These are phyloP conservation scores for Physeter macrocephalus DNA, from an alignment of 2,113 vertebrate genomes.

Conservation along the genomic window DNA sequence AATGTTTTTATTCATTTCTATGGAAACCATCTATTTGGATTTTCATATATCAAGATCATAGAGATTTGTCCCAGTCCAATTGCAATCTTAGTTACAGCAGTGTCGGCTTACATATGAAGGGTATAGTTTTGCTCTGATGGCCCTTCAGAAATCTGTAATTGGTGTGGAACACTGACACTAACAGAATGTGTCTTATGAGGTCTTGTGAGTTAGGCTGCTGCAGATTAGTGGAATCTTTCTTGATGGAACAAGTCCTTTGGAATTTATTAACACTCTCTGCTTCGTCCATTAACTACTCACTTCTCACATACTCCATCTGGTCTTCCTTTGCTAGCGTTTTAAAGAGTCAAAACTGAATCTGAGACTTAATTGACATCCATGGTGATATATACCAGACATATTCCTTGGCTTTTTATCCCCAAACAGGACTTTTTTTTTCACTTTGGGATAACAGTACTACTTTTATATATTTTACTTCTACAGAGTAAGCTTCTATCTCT, in stretches of 20 bases:
- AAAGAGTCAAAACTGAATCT: slow-evolving; percentile 39
- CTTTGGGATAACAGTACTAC: neutral
- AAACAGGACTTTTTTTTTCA: neutral
- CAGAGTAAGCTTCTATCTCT: neutral
- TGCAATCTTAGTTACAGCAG: slow-evolving; percentile 86
- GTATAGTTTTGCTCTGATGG: slow-evolving; percentile 82
- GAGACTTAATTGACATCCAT: neutral
- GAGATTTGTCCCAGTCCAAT: slow-evolving; percentile 88
- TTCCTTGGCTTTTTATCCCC: neutral
- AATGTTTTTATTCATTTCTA: slow-evolving; percentile 88
- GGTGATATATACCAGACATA: neutral
- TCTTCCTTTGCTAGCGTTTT: slow-evolving; percentile 32
- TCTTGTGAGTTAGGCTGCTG: slow-evolving; percentile 78
- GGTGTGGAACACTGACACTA: slow-evolving; percentile 85
- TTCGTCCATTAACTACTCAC: slow-evolving; percentile 57
- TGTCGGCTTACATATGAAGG: slow-evolving; percentile 84
- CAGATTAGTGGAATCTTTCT: slow-evolving; percentile 84
- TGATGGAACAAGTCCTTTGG: slow-evolving; percentile 78
- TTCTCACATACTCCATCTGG: neutral
- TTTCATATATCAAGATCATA: slow-evolving; percentile 89
- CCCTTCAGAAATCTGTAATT: slow-evolving; percentile 85
- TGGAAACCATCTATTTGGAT: slow-evolving; percentile 86
- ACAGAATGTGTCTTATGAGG: slow-evolving; percentile 84
- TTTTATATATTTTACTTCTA: neutral
- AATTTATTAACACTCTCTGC: slow-evolving; percentile 77